Evolutionary conservation across 2,113 vertebrate genomes (phyloP).

Genomic region (Perognathus longimembris): DNA sequence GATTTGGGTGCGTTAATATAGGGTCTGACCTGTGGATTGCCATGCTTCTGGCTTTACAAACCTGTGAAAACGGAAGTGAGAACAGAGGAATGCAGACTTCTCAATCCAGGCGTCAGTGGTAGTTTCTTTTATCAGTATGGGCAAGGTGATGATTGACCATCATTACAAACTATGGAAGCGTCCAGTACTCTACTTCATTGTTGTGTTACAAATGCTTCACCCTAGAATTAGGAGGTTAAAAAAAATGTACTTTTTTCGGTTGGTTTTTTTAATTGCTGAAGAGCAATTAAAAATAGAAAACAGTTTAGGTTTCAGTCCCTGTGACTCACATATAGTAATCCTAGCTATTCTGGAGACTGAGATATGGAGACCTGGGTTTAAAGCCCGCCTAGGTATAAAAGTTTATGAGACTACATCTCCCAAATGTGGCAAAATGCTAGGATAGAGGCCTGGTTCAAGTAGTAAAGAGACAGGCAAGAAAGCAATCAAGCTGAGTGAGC

Average conservation of each 20-base stretch:
- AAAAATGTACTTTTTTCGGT: slow-evolving; percentile 23
- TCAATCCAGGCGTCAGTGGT: background rate
- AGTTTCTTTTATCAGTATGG: background rate
- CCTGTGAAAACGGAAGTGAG: background rate
- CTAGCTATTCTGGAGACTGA: too few species aligned
- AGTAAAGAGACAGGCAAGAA: too few species aligned
- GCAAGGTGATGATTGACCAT: background rate
- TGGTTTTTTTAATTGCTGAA: slow-evolving; percentile 54
- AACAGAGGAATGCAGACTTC: background rate
- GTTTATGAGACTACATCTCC: background rate
- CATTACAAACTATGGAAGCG: background rate
- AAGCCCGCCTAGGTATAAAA: too few species aligned
- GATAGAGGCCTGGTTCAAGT: too few species aligned
- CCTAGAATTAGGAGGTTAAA: background rate
- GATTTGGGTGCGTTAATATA: background rate
- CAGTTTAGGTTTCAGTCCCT: background rate
- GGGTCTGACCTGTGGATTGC: background rate
- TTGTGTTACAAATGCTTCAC: background rate
- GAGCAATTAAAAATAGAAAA: background rate
- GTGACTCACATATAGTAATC: too few species aligned
- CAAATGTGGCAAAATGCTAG: too few species aligned
- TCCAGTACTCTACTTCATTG: background rate
- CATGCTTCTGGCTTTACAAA: background rate
- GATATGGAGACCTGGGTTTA: too few species aligned
- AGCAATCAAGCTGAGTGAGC: background rate